A percentile compares a stretch with the other conserved stretches of the same genome.
Evolutionary conservation across 2,797 vertebrate genomes (phyloP).

Genomic region (Decapterus maruadsi): DNA sequence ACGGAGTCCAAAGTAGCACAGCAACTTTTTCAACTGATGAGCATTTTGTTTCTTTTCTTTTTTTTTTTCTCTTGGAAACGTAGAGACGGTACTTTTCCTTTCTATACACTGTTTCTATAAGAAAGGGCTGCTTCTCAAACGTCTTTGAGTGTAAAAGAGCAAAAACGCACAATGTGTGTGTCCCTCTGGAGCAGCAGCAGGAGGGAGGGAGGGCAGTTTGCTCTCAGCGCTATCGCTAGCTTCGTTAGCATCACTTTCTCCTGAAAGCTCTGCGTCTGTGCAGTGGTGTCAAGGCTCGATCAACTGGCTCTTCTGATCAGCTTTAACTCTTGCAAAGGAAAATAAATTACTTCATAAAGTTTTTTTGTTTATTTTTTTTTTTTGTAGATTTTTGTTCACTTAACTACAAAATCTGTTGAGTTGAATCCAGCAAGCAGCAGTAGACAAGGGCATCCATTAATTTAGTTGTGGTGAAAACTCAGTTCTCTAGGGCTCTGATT

Average conservation of each 20-base stretch:
- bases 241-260: constrained; percentile 82
- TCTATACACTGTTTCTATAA: constrained; percentile 82
- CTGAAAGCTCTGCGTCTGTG: constrained; percentile 74
- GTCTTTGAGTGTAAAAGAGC: constrained; percentile 90
- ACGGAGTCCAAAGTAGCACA: constrained; percentile 65
- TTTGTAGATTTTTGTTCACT: constrained; percentile 56
- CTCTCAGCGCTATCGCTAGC: constrained; percentile 80
- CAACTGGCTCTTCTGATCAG: constrained; percentile 72
- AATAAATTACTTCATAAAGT: constrained; percentile 77
- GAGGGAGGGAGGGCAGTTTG: constrained; percentile 55
- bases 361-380: constrained; percentile 17
- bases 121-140: constrained; percentile 88
- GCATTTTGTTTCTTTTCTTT: constrained; percentile 40
- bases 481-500: constrained; percentile 79
- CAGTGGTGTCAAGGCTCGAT: constrained; percentile 77
- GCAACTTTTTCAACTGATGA: constrained; percentile 56
- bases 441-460: constrained; percentile 84
- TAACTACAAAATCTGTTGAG: constrained; percentile 78
- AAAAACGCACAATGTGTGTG: constrained; percentile 66
- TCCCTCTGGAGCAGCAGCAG: constrained; percentile 79
- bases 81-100: constrained; percentile 79
- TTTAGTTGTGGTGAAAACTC: constrained; percentile 67
- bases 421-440: constrained; percentile 91
- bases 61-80: constrained; percentile 82
- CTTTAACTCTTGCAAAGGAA: constrained; percentile 64